These are phyloP conservation scores for Noturus placidus DNA, from an alignment of 2,113 vertebrate species.

Conservation along the genomic window DNA sequence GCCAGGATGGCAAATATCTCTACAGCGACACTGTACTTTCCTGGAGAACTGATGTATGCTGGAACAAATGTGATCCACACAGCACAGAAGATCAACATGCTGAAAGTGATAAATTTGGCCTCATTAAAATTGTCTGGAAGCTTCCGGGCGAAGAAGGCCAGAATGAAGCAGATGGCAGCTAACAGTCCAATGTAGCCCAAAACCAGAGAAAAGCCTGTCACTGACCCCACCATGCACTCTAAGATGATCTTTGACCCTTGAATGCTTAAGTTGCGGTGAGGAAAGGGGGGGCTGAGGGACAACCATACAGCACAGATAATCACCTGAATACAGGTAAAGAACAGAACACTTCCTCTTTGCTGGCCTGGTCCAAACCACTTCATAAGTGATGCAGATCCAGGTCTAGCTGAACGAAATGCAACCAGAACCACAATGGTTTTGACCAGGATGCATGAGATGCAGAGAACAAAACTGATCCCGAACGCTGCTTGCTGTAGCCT, in stretches of 20 bases:
- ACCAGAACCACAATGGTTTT: constrained; percentile 67
- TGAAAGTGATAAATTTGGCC: constrained; percentile 73
- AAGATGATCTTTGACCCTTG: constrained; percentile 67
- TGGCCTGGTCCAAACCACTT: constrained; percentile 61
- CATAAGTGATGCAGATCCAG: constrained; percentile 55
- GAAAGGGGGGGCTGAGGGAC: constrained; percentile 63
- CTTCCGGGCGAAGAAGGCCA: constrained; percentile 74
- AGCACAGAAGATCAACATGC: constrained; percentile 75
- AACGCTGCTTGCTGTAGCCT: constrained; percentile 58
- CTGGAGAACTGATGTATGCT: constrained; percentile 70
- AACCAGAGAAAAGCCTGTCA: constrained; percentile 68
- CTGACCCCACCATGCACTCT: constrained; percentile 68
- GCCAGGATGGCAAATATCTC: constrained; percentile 74
- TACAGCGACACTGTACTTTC: constrained; percentile 66
- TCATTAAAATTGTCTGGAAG: constrained; percentile 69
- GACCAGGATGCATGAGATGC: constrained; percentile 64
- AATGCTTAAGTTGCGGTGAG: constrained; percentile 59
- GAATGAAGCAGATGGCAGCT: constrained; percentile 65
- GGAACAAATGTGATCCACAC: constrained; percentile 73
- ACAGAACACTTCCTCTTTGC: constrained; percentile 58
- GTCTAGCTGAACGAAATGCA: constrained; percentile 61
- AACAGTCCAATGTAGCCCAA: constrained; percentile 75
- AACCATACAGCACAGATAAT: constrained; percentile 69
- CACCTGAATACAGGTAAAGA: constrained; percentile 61
- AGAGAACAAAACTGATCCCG: constrained; percentile 63